phyloP scores from a whole-genome alignment of 2,113 vertebrate species.

The Boulengerochromis microlepis region DNA sequence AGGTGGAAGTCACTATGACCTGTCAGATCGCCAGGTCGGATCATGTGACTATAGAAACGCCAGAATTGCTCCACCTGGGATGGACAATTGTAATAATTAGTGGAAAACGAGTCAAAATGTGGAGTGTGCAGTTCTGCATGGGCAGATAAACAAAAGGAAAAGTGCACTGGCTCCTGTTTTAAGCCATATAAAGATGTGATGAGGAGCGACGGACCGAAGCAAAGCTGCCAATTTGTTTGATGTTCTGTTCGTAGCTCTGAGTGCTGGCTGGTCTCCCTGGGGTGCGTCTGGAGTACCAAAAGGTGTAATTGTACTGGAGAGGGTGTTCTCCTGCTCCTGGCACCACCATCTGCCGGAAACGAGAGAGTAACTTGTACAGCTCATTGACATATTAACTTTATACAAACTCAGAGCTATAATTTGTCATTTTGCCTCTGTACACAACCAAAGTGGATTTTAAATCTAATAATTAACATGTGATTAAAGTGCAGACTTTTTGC shows the following conservation, averaged over 20 bases:
- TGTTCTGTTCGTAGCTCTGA: slow-evolving; percentile 82
- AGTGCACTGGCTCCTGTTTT: neutral
- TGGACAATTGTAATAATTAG: neutral
- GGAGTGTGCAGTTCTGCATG: neutral
- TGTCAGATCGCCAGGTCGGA: slow-evolving; percentile 78
- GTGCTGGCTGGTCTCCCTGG: slow-evolving; percentile 78
- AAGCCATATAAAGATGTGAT: neutral
- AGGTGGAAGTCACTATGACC: slow-evolving; percentile 81
- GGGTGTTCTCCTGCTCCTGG: slow-evolving; percentile 77
- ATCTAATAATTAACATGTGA: neutral
- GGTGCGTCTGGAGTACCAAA: slow-evolving; percentile 81
- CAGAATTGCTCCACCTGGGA: slow-evolving; percentile 79
- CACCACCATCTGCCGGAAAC: slow-evolving; percentile 59
- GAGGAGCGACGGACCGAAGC: slow-evolving; percentile 63
- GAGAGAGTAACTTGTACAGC: neutral
- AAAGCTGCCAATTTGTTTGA: slow-evolving; percentile 80
- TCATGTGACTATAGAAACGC: slow-evolving; percentile 83
- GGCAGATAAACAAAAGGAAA: neutral
- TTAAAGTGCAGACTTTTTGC: neutral
- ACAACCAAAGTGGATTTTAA: neutral
- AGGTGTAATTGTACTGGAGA: slow-evolving; percentile 79
- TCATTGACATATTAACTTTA: neutral
- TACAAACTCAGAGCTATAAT: neutral
- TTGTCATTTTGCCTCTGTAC: neutral
- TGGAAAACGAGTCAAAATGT: neutral